A percentile compares a stretch with the other conserved stretches of the same genome.
Conservation (phyloP, 2,113 vertebrate genomes). For the Zeus faber region DNA sequence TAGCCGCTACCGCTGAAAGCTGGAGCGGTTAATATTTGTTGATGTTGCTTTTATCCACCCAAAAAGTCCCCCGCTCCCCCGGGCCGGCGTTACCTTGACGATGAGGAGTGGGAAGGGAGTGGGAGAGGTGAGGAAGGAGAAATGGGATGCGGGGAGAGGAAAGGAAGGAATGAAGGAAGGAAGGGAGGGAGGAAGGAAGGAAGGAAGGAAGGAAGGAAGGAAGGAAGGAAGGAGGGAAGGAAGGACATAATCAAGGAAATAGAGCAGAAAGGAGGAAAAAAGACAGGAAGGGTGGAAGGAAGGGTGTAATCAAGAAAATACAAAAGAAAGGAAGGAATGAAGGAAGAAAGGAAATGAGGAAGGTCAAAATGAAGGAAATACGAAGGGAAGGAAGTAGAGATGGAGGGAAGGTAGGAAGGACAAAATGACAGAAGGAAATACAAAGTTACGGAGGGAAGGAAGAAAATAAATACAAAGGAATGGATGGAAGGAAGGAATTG, state of each 20-base stretch:
- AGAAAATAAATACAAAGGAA: too few relatives aligned
- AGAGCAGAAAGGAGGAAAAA: not conserved
- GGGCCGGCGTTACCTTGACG: conserved; percentile 94
- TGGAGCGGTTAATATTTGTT: conserved; percentile 99
- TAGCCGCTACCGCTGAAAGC: conserved; percentile 96
- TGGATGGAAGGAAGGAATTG: too few relatives aligned
- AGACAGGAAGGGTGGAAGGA: not conserved
- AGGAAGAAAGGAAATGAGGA: not conserved
- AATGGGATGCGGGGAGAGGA: not conserved
- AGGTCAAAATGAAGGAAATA: too few relatives aligned
- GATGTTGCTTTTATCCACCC: conserved; percentile 99
- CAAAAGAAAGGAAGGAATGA: not conserved
- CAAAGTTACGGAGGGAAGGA: too few relatives aligned
- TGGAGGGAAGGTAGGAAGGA: too few relatives aligned
- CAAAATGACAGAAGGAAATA: too few relatives aligned
- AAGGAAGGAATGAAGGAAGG: not conserved
- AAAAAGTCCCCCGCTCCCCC: conserved; percentile 93
- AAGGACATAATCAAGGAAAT: not conserved
- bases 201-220: conserved; percentile 7
- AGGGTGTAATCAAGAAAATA: too few relatives aligned
- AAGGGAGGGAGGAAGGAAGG: not conserved
- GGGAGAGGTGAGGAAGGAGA: not conserved
- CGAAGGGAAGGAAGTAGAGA: too few relatives aligned
- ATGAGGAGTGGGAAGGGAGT: conserved; percentile 72
- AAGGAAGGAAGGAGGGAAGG: conserved; percentile 8